Conservation (phyloP, 2,888 invertebrate genomes). For the Yponomeuta cagnagella region DNA sequence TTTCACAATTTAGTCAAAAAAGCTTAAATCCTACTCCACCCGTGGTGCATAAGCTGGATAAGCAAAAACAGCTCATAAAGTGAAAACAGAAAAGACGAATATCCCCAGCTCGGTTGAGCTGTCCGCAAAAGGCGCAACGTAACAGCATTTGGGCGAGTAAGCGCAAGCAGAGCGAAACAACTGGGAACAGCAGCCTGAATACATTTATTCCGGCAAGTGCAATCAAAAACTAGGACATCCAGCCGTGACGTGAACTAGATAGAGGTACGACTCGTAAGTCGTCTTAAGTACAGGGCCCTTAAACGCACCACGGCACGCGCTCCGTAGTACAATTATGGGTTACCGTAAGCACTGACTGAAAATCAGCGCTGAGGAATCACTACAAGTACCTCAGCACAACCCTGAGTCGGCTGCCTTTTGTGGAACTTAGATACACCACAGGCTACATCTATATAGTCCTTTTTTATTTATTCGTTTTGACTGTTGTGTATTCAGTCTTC, state of each 20-base stretch:
- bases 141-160: background rate
- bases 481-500: too few relatives aligned
- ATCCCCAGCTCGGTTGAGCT: background rate
- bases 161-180: background rate
- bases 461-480: too few relatives aligned
- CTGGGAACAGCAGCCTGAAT: background rate
- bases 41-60: background rate
- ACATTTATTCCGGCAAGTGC: slow-evolving; percentile 1
- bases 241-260: background rate
- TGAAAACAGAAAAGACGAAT: background rate
- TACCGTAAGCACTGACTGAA: too few relatives aligned
- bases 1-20: too few relatives aligned
- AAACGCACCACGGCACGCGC: too few relatives aligned
- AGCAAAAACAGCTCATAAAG: background rate
- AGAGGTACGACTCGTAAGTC: background rate
- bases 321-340: too few relatives aligned
- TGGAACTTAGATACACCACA: too few relatives aligned
- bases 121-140: background rate
- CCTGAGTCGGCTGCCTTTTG: too few relatives aligned
- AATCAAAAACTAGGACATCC: background rate
- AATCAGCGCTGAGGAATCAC: too few relatives aligned
- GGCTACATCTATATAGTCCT: too few relatives aligned
- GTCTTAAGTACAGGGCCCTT: background rate
- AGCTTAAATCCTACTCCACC: too few relatives aligned
- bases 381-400: too few relatives aligned